A percentile compares a stretch with the other conserved stretches of the same genome.
phyloP scores from a whole-genome alignment of 2,797 vertebrate species.

The Sebastes glaucus region DNA sequence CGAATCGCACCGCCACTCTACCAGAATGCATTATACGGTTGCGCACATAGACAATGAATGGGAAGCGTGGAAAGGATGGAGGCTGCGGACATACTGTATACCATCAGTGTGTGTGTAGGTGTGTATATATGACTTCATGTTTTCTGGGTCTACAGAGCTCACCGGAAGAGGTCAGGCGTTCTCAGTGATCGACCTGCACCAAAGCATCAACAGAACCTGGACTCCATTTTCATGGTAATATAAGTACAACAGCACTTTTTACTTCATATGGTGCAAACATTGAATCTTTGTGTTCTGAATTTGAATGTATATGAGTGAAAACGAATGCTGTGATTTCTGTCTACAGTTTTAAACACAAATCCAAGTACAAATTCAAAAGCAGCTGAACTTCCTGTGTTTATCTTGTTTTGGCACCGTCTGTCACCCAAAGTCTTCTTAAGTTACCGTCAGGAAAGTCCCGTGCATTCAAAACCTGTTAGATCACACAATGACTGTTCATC shows the following conservation, averaged over 20 bases:
- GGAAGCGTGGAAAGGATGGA: no score
- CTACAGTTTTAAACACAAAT: neutral
- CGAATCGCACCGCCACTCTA: no score
- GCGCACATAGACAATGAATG: no score
- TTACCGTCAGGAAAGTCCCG: neutral
- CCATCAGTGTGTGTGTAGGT: neutral
- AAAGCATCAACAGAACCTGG: neutral
- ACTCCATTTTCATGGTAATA: constrained; percentile 17
- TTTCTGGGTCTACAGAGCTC: neutral
- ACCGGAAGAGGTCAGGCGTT: neutral
- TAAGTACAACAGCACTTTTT: neutral
- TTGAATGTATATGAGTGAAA: neutral
- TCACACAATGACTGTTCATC: neutral
- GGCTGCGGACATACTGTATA: no score
- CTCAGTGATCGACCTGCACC: neutral
- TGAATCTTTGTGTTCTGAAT: neutral
- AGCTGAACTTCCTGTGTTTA: neutral
- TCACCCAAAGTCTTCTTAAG: neutral
- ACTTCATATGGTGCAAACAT: neutral
- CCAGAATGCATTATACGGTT: no score
- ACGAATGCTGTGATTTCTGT: neutral
- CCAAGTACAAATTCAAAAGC: neutral
- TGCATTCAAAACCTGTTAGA: neutral
- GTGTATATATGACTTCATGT: neutral
- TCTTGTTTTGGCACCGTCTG: neutral